Evolutionary conservation across 2,797 vertebrate species (phyloP), one percentile per base, ranked within the genome.

Genomic region (Syndactyla subalaris): DNA sequence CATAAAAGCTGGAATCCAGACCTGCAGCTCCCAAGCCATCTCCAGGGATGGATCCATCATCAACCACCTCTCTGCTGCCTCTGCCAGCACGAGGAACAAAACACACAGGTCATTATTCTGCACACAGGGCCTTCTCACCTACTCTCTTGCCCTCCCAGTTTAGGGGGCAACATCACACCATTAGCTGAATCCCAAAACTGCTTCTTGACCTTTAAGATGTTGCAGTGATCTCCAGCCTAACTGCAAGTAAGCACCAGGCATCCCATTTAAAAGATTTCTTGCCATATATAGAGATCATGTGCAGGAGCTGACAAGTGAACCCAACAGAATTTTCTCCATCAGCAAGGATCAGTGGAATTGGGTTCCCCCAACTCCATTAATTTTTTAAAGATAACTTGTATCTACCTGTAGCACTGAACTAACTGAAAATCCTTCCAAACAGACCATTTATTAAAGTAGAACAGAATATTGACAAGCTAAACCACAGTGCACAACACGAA

Each of bases 1-100:
- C 98, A 18, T 99, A 99, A 94, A 99, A 99, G 54, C 98, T 98
- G 20, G 99, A 99, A 96, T 99, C 98, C 39, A 99, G 97, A 12
- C 99, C 99, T 7, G 98, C 99, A 0, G 99, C 99, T 63, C 99
- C 99, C 89, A 98, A 95, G 13, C 98, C 98, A 7, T 99, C 99
- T 51, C 99, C 99, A 0, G 99, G 99, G 79, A 98, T 98, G 2
- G 96, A 92, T 4, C 99, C 99, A 46, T 99, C 98, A 34, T 99
- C 99, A 7, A 98, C 91, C 20, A 98, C 98, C 27, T 99, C 98
- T 19, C 92, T 90, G 76, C 98, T 98, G 39, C 99, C 99, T 82
- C 99, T 99, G 66, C 20, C 14, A 6, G 20, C 46, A 85, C 73
- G 36, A 7, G 39, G 16, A 77, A 68, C 38, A 78, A 85, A 57